These are phyloP conservation scores for Sipha flava DNA, from an alignment of 1,140 invertebrate species.

Conservation along the genomic window DNA sequence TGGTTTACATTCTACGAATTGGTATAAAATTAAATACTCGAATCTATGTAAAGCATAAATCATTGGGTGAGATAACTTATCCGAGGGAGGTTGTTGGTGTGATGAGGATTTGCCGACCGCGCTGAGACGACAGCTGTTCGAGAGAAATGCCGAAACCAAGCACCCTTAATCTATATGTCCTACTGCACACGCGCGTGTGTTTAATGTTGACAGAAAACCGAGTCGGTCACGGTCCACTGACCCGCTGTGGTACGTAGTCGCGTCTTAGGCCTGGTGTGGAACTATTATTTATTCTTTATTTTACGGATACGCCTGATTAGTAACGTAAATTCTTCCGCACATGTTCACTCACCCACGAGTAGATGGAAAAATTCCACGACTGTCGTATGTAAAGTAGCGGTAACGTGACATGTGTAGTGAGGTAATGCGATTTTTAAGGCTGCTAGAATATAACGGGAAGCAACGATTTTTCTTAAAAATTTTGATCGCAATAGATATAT, in stretches of 20 bases:
- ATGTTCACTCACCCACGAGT: neutral
- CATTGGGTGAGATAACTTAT: neutral
- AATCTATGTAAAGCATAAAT: neutral
- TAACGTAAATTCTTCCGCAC: neutral
- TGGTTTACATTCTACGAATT: too few species aligned
- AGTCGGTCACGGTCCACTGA: neutral
- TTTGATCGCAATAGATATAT: too few species aligned
- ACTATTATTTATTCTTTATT: neutral
- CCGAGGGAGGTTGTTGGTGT: neutral
- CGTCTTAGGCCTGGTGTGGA: neutral
- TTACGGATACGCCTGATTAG: conserved; percentile 1
- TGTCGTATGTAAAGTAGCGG: neutral
- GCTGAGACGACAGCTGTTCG: neutral
- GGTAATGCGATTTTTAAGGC: neutral
- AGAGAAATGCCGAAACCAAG: neutral
- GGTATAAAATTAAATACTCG: too few species aligned
- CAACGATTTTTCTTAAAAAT: too few species aligned
- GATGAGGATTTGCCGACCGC: neutral
- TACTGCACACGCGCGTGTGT: neutral
- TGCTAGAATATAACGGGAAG: too few species aligned
- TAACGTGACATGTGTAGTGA: neutral
- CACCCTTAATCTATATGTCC: neutral
- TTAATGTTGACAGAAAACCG: conserved; percentile 7
- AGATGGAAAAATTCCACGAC: neutral
- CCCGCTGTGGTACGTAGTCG: neutral